A percentile compares a stretch with the other conserved stretches of the same genome.
Conservation (phyloP, 2,113 vertebrate genomes). For the Cottus gobio region DNA sequence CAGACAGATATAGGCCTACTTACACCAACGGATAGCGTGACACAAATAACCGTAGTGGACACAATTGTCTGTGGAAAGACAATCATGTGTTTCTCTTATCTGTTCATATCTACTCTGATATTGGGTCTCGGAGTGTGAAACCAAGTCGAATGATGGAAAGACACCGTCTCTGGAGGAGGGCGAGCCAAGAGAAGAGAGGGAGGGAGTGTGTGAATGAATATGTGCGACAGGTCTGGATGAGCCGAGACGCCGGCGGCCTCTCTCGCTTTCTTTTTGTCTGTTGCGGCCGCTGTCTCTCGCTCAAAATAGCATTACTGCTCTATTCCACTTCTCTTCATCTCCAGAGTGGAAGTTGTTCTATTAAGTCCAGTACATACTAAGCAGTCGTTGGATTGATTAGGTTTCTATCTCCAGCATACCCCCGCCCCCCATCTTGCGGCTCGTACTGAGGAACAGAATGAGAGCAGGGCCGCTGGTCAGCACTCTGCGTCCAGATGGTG, state of each 20-base stretch:
- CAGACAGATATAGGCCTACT: constrained; percentile 36
- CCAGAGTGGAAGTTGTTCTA: constrained; percentile 38
- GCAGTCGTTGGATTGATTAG: constrained; percentile 51
- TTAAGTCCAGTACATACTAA: constrained; percentile 30
- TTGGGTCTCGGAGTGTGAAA: constrained; percentile 67
- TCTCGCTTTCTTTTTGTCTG: constrained; percentile 39
- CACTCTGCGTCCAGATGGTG: constrained; percentile 80
- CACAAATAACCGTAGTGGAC: constrained; percentile 63
- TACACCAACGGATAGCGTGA: constrained; percentile 47
- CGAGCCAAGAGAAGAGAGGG: constrained; percentile 16
- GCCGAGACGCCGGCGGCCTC: constrained; percentile 50
- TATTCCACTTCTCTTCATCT: constrained; percentile 25
- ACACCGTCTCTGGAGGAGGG: constrained; percentile 35
- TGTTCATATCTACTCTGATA: constrained; percentile 73
- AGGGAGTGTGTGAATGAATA: constrained; percentile 48
- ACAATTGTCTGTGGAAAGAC: constrained; percentile 64
- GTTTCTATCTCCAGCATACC: constrained; percentile 37
- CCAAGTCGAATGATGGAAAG: constrained; percentile 68
- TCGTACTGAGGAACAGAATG: constrained; percentile 69
- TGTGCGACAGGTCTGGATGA: constrained; percentile 65
- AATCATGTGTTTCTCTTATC: constrained; percentile 68
- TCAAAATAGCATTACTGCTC: constrained; percentile 48
- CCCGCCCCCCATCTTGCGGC: constrained; percentile 32
- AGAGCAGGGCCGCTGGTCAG: constrained; percentile 77
- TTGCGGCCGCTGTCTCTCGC: constrained; percentile 5